phyloP scores from a whole-genome alignment of 2,797 vertebrate genomes.

The Halcyon chelicuti region DNA sequence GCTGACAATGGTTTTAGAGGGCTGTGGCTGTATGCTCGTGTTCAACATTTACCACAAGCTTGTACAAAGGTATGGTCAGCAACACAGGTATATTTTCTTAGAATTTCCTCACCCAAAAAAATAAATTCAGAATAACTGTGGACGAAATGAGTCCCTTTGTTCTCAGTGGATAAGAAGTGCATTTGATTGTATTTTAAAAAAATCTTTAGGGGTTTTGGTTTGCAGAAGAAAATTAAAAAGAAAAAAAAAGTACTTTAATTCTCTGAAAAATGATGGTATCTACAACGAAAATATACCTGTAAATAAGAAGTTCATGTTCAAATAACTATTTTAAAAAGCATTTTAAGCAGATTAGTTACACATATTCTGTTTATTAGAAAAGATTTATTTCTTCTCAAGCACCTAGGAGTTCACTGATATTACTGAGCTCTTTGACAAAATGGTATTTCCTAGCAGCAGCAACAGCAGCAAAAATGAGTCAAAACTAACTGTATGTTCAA shows the following conservation, averaged over 20 bases:
- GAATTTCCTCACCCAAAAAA: not conserved
- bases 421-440: not conserved
- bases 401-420: not conserved
- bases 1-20: not conserved
- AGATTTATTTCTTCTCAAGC: not conserved
- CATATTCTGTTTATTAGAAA: not conserved
- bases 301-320: not conserved
- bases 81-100: not conserved
- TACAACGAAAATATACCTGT: not conserved
- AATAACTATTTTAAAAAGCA: not conserved
- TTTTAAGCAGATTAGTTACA: not conserved
- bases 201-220: not conserved
- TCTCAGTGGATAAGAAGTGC: not conserved
- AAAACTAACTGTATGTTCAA: not conserved
- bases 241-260: not conserved
- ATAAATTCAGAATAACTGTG: not conserved
- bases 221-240: not conserved
- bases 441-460: not conserved
- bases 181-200: not conserved
- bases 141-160: not conserved
- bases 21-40: not conserved
- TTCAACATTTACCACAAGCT: not conserved
- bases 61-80: not conserved
- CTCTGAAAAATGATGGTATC: not conserved
- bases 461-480: not conserved